A percentile compares a stretch with the other conserved stretches of the same genome.
Evolutionary conservation across 2,113 vertebrate species (phyloP).

Genomic region (Rhynchopsitta pachyrhyncha): DNA sequence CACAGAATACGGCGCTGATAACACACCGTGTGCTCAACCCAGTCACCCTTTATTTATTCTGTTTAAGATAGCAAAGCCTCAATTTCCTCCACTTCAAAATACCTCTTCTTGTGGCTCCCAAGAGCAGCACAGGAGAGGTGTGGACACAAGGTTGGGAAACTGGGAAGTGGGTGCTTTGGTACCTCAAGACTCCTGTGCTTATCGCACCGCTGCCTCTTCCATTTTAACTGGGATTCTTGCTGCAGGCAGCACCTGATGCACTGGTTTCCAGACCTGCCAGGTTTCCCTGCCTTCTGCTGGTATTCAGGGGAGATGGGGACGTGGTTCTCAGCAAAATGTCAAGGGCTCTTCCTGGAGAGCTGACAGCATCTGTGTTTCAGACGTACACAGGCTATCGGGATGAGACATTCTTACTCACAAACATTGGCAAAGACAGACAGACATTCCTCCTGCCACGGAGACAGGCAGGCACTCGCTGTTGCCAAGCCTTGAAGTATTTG

Average conservation of each 20-base stretch:
- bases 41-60: neutral
- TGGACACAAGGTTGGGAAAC: neutral
- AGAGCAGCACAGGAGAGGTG: neutral
- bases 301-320: neutral
- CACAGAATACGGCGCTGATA: neutral
- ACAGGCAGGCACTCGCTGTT: constrained; percentile 39
- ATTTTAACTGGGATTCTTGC: neutral
- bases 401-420: constrained; percentile 37
- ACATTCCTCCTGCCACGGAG: constrained; percentile 21
- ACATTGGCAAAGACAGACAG: constrained; percentile 36
- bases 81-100: neutral
- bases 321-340: constrained; percentile 34
- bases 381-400: constrained; percentile 30
- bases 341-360: constrained; percentile 37
- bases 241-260: neutral
- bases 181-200: neutral
- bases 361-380: constrained; percentile 49
- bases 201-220: neutral
- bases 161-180: neutral
- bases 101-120: neutral
- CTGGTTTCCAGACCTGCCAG: neutral
- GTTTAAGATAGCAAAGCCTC: neutral
- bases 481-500: constrained; percentile 54
- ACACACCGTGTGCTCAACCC: neutral
- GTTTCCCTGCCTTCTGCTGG: constrained; percentile 1